Percentiles rank a stretch among this genome's conserved stretches.
Conservation (phyloP, 2,797 vertebrate genomes). For the Vespertilio murinus region DNA sequence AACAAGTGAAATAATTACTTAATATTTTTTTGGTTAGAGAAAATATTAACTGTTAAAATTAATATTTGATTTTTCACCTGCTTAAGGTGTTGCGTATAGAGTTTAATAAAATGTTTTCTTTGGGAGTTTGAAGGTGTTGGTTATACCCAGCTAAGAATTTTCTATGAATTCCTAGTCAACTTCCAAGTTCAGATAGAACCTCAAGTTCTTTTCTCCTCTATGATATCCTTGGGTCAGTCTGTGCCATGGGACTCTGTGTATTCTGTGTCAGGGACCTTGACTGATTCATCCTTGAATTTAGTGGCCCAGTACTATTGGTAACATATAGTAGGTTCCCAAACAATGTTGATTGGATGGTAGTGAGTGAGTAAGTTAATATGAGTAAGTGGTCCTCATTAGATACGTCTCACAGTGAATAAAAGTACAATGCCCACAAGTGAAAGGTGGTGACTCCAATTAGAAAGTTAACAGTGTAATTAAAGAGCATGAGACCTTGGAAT, state of each 20-base stretch:
- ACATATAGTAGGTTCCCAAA: not conserved
- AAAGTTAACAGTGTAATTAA: not conserved
- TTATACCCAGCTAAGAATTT: slow-evolving; percentile 11
- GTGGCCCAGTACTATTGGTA: not conserved
- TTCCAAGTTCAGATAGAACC: not conserved
- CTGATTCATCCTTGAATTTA: not conserved
- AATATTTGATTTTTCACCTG: slow-evolving; percentile 11
- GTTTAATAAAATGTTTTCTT: not conserved
- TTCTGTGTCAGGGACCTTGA: not conserved
- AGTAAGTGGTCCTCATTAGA: not conserved
- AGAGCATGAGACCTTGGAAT: not conserved
- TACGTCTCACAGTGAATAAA: not conserved
- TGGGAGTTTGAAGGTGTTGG: slow-evolving; percentile 16
- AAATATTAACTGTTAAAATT: not conserved
- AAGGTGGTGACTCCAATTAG: not conserved
- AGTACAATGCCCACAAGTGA: not conserved
- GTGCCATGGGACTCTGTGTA: not conserved
- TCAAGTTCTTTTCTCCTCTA: not conserved
- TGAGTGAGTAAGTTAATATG: not conserved
- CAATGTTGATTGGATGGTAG: not conserved
- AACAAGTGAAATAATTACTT: slow-evolving; percentile 18
- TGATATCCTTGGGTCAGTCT: not conserved
- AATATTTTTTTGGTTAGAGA: not conserved
- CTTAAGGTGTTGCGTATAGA: not conserved
- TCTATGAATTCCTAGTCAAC: not conserved